Evolutionary conservation across 2,888 invertebrate genomes (phyloP).

Genomic region (Fabriciana adippe): DNA sequence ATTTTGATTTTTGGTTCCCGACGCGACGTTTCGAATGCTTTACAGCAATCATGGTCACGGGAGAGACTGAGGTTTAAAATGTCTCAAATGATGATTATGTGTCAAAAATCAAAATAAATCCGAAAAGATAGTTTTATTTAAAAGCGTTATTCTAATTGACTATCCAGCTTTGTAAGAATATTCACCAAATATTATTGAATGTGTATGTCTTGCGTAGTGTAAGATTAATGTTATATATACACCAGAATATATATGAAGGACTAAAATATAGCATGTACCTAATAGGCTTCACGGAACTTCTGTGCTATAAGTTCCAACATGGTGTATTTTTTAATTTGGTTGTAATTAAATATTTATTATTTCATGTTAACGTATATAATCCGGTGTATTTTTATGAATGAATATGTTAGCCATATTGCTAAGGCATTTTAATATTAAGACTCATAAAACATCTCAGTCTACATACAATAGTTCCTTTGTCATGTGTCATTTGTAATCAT

Average conservation of each 20-base stretch:
- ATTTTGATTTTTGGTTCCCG: too few relatives aligned
- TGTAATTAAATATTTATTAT: constrained; percentile 25
- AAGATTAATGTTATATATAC: constrained; percentile 17
- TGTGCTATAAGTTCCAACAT: neutral
- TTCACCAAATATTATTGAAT: constrained; percentile 33
- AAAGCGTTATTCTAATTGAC: neutral
- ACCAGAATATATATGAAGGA: neutral
- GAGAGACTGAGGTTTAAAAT: too few relatives aligned
- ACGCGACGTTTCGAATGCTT: too few relatives aligned
- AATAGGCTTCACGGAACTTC: neutral
- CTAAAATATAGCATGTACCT: too few relatives aligned
- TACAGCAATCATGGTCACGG: too few relatives aligned
- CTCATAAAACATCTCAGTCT: constrained; percentile 73
- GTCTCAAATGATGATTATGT: too few relatives aligned
- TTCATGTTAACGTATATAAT: constrained; percentile 32
- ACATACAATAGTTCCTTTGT: constrained; percentile 81
- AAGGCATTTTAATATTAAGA: constrained; percentile 61
- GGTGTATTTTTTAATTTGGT: constrained; percentile 6
- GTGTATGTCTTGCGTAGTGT: constrained; percentile 24
- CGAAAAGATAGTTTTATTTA: neutral
- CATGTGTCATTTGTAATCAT: constrained; percentile 80
- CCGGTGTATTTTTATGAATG: constrained; percentile 43
- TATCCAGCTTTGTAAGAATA: constrained; percentile 28
- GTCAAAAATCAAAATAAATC: too few relatives aligned
- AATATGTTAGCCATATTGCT: constrained; percentile 70